phyloP scores from a whole-genome alignment of 2,797 vertebrate species.

The Amblyopsis hoosieri region DNA sequence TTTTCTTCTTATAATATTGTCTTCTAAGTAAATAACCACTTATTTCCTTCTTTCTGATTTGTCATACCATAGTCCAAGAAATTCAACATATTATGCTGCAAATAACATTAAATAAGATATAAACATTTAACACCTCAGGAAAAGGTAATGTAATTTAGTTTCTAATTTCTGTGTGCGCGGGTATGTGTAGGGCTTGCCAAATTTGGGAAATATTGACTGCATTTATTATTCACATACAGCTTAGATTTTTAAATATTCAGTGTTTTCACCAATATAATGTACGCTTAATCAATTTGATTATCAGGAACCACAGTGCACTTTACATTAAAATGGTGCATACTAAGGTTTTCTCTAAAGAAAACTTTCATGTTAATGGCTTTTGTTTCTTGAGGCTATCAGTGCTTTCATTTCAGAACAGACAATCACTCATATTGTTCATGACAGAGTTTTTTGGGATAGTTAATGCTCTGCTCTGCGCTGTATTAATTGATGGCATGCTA shows the following conservation, averaged over 20 bases:
- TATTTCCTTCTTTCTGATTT: constrained; percentile 34
- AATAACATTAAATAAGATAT: neutral
- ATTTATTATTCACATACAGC: constrained; percentile 13
- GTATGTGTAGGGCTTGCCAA: too few relatives aligned
- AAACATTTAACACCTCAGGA: constrained; percentile 34
- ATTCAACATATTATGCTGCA: constrained; percentile 10
- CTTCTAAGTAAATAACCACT: constrained; percentile 45
- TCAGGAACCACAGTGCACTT: too few relatives aligned
- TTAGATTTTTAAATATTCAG: constrained; percentile 13
- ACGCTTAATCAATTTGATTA: too few relatives aligned
- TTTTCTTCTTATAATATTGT: constrained; percentile 9
- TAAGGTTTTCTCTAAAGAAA: constrained; percentile 33
- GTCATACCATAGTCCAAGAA: constrained; percentile 34
- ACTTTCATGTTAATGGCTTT: constrained; percentile 21
- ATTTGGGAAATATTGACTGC: too few relatives aligned
- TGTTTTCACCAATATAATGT: too few relatives aligned
- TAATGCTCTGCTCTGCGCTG: constrained; percentile 66
- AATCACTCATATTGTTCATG: constrained; percentile 32
- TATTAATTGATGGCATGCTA: constrained; percentile 70
- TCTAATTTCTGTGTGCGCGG: too few relatives aligned
- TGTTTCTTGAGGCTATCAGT: constrained; percentile 23
- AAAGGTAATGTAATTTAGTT: too few relatives aligned
- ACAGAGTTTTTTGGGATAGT: constrained; percentile 53
- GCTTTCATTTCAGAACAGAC: constrained; percentile 50
- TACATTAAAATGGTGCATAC: neutral